Base-by-base conservation (phyloP, 2,888 invertebrate genomes). In the Aelia acuminata region DNA sequence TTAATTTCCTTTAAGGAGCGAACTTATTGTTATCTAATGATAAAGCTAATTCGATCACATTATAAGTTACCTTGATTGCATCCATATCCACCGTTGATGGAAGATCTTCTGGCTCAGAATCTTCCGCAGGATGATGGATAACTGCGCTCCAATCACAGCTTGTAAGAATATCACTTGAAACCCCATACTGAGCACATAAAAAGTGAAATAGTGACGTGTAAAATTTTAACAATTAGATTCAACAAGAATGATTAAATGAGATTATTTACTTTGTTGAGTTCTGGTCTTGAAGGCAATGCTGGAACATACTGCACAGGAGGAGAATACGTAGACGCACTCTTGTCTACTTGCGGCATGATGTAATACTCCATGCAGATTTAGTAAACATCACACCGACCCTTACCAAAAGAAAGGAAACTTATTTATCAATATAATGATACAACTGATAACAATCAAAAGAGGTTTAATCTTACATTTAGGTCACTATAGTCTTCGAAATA, bases 21-120 rank as follows among this genome's bases (percentile, higher is more conserved):
- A 53, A 49, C 1, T 1, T 13, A 31, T 50, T 13, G 22, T 47
- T 39, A 85, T 48, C 26, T 18, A 13, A 87, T 26, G 10, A 35
- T 26, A 88, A 85, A 43, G n/a, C n/a, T n/a, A n/a, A n/a, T n/a
- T n/a, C n/a, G n/a, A n/a, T n/a, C 43, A 80, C 50, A 50, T 39
- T 50, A 39, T 4, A 39, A 53, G 18, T 47, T 87, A 91, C 93
- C 92, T 94, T 95, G 91, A 95, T 94, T 89, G 95, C 95, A 91
- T 94, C 94, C 92, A 95, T 95, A 91, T 95, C 95, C 89, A 95
- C 95, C 47, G 95, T 95, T 48, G 95, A 95, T 22, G 94, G 95
- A 91, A 95, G 92, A 91, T 94, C 94, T 89, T 94, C 94, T 84
- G 94, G 94, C 91, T 95, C 94, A 22, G 94, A 94, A 92, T 95